Conservation (phyloP, 2,113 vertebrate species). For the Cynopterus brachyotis region DNA sequence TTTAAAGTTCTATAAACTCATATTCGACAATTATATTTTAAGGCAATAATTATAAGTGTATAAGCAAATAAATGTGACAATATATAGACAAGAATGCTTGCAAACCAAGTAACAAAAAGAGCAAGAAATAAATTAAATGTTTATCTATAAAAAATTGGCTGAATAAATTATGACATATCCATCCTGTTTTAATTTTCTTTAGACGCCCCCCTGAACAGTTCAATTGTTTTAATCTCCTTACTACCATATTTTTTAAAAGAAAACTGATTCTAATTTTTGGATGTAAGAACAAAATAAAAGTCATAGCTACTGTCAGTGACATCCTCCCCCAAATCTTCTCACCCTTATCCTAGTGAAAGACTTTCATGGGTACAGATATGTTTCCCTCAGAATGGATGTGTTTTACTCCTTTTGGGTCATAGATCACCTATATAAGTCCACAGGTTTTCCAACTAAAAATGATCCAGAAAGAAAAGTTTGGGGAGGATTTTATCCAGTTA, state of each 20-base stretch:
- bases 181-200: background rate
- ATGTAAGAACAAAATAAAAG: background rate
- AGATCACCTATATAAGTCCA: background rate
- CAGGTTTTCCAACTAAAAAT: background rate
- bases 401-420: background rate
- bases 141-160: background rate
- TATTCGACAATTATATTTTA: background rate
- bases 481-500: background rate
- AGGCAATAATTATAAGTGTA: background rate
- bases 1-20: background rate
- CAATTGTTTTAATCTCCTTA: background rate
- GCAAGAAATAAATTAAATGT: background rate
- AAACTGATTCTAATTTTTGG: background rate
- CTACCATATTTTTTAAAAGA: background rate
- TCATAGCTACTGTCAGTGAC: background rate
- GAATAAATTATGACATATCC: background rate
- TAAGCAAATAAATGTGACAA: conserved; percentile 25
- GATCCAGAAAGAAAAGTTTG: background rate
- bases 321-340: background rate
- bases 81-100: background rate
- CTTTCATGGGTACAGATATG: background rate
- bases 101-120: background rate
- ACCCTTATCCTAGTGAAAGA: background rate
- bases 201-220: background rate
- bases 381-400: background rate